Evolutionary conservation across 1,140 invertebrate species (phyloP).

Genomic region (Drosophila hydei): DNA sequence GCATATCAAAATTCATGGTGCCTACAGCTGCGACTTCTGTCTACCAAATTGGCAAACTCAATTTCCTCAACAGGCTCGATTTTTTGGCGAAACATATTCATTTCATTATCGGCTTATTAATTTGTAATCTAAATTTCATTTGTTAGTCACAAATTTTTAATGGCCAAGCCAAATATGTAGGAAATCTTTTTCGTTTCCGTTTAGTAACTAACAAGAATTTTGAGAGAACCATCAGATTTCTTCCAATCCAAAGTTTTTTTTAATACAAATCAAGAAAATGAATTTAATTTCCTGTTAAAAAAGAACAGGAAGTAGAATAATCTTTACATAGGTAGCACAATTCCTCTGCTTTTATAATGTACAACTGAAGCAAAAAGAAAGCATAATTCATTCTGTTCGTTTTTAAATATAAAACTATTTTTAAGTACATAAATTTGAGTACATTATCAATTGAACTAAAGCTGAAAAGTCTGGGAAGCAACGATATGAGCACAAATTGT

Average conservation of each 20-base stretch:
- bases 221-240: no score
- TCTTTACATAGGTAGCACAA: neutral
- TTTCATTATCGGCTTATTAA: neutral
- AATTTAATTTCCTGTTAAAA: neutral
- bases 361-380: constrained; percentile 13
- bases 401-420: neutral
- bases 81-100: constrained; percentile 5
- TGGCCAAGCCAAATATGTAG: neutral
- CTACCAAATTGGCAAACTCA: constrained; percentile 25
- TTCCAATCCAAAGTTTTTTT: no score
- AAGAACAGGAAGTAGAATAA: neutral
- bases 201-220: no score
- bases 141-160: neutral
- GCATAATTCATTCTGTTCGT: neutral
- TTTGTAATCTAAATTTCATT: constrained; percentile 6
- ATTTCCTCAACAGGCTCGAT: constrained; percentile 25
- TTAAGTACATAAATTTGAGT: constrained; percentile 24
- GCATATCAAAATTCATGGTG: constrained; percentile 17
- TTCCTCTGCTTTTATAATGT: constrained; percentile 9
- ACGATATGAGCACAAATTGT: constrained; percentile 40
- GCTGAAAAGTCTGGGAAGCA: neutral
- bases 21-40: neutral
- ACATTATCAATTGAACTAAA: constrained; percentile 14
- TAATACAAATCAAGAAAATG: neutral
- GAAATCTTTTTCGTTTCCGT: neutral